phyloP scores from a whole-genome alignment of 2,113 vertebrate species.

The Mystacornis crossleyi region DNA sequence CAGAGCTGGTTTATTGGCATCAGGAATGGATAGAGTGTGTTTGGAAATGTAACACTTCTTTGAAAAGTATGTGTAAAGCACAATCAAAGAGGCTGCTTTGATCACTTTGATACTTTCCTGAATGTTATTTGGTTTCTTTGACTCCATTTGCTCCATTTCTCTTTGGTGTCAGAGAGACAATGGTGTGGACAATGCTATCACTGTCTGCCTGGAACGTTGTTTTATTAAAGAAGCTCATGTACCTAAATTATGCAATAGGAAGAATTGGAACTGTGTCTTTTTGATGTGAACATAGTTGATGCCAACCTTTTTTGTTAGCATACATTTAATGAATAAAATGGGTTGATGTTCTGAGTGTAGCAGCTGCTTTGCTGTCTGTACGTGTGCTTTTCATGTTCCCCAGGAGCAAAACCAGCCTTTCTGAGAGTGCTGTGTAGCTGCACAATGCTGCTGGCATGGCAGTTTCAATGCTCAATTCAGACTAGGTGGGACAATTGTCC shows the following conservation, averaged over 20 bases:
- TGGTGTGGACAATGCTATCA: neutral
- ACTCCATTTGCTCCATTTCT: neutral
- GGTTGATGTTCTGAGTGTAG: neutral
- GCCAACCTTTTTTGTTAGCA: neutral
- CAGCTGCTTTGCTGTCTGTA: constrained; percentile 7
- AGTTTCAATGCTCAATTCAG: neutral
- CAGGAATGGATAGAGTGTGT: neutral
- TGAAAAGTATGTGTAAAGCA: neutral
- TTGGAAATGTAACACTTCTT: constrained; percentile 3
- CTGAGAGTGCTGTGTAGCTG: fast-evolving
- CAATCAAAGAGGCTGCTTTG: constrained; percentile 48
- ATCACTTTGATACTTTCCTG: constrained; percentile 32
- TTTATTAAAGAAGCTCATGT: constrained; percentile 9
- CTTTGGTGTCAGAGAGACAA: constrained; percentile 33
- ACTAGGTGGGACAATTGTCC: neutral
- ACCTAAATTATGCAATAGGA: constrained; percentile 41
- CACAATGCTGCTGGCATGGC: neutral
- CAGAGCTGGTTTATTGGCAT: neutral
- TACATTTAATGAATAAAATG: neutral
- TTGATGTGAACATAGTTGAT: neutral
- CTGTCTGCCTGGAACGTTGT: neutral
- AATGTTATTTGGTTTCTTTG: neutral
- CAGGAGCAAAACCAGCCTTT: neutral
- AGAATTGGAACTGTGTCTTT: constrained; percentile 3
- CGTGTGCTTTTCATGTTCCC: neutral